Percentiles rank a stretch among this genome's conserved stretches.
Evolutionary conservation across 1,140 invertebrate genomes (phyloP).

Genomic region (Agraylea sexmaculata): DNA sequence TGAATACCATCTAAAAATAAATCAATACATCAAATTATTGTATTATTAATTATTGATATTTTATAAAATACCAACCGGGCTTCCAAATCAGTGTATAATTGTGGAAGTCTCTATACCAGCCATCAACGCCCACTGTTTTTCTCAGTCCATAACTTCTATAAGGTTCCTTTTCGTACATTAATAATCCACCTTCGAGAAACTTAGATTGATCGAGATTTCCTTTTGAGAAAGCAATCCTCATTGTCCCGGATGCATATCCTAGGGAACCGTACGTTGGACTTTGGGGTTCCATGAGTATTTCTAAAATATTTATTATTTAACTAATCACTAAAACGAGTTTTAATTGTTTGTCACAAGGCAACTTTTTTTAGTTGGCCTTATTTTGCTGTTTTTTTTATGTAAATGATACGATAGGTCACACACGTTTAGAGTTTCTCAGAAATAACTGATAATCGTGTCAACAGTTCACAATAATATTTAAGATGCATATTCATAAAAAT

Average conservation of each 20-base stretch:
- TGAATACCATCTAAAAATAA: no score
- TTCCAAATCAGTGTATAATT: conserved; percentile 53
- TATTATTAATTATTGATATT: conserved; percentile 3
- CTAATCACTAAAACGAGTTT: no score
- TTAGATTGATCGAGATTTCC: conserved; percentile 34
- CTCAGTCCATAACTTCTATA: conserved; percentile 27
- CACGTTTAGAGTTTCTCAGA: no score
- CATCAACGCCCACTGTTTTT: conserved; percentile 30
- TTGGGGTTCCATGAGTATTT: conserved; percentile 45
- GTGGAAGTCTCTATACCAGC: conserved; percentile 53
- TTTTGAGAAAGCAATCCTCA: conserved; percentile 36
- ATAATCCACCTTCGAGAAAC: conserved; percentile 31
- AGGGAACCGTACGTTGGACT: conserved; percentile 37
- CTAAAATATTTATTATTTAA: no score
- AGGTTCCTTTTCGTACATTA: conserved; percentile 30
- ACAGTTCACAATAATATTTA: no score
- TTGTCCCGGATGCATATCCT: conserved; percentile 41
- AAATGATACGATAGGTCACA: no score
- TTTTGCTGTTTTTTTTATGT: no score
- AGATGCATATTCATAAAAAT: no score
- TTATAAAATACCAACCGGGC: conserved; percentile 30
- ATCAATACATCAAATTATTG: no score
- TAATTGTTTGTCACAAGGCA: no score
- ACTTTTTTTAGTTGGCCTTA: no score
- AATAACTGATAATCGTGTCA: no score